Evolutionary conservation across 2,888 invertebrate genomes (phyloP).

Genomic region (Sinhomidia bicolor): DNA sequence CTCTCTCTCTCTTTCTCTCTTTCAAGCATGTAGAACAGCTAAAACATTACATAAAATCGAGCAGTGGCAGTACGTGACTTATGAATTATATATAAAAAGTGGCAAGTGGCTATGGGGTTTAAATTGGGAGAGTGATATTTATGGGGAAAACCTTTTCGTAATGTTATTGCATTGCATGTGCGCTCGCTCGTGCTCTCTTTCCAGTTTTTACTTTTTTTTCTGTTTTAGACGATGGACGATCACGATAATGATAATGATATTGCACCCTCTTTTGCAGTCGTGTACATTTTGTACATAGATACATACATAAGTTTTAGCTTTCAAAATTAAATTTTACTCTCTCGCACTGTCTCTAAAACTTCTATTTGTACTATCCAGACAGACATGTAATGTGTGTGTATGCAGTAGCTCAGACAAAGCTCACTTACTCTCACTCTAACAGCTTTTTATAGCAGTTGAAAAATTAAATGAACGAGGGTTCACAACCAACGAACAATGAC

Average conservation of each 20-base stretch:
- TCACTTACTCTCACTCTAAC: neutral
- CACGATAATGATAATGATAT: conserved; percentile 32
- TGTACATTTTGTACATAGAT: neutral
- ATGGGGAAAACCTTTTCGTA: conserved; percentile 8
- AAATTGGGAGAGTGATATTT: conserved; percentile 10
- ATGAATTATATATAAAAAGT: conserved; percentile 48
- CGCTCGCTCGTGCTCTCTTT: conserved; percentile 9
- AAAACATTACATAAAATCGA: conserved; percentile 1
- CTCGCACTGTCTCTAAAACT: neutral
- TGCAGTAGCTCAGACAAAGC: neutral
- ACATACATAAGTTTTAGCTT: neutral
- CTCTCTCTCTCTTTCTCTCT: neutral
- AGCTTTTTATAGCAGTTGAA: neutral
- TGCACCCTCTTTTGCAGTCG: neutral
- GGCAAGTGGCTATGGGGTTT: conserved; percentile 35
- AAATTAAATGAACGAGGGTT: conserved; percentile 51
- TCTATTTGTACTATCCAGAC: neutral
- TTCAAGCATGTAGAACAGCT: neutral
- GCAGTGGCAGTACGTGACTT: conserved; percentile 38
- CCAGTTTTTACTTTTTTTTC: too few species aligned
- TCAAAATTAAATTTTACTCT: neutral
- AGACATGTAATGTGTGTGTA: neutral
- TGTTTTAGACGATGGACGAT: conserved; percentile 9
- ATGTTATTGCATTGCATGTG: neutral
- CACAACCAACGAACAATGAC: neutral